phyloP scores from a whole-genome alignment of 1,140 invertebrate species.

The Pogonomyrmex californicus region DNA sequence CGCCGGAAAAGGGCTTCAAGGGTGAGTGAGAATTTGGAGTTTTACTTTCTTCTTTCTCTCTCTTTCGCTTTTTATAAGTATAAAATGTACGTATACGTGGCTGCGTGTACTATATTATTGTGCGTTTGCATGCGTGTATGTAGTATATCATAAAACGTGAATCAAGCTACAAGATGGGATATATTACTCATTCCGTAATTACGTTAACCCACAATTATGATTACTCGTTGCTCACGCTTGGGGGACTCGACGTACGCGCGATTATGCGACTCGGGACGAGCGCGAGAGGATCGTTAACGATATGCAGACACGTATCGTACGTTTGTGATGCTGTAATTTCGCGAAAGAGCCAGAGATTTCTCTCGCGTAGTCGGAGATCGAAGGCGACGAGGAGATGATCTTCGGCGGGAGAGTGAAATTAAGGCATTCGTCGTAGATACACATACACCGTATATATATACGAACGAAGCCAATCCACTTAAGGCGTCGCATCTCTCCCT shows the following conservation, averaged over 20 bases:
- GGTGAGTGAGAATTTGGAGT: conserved; percentile 74
- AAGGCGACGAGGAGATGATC: conserved; percentile 39
- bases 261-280: not conserved
- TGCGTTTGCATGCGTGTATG: not conserved
- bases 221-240: conserved; percentile 10
- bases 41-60: not conserved
- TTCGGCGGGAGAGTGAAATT: conserved; percentile 57
- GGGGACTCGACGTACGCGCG: not conserved
- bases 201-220: not conserved
- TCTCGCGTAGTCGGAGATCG: conserved; percentile 28
- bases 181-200: not conserved
- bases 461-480: conserved; percentile 86
- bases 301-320: conserved; percentile 15
- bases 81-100: not conserved
- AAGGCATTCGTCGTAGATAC: conserved; percentile 70
- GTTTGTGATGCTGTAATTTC: conserved; percentile 25
- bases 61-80: not conserved
- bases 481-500: conserved; percentile 69
- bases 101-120: too few species aligned
- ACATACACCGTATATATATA: conserved; percentile 65
- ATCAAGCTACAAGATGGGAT: not conserved
- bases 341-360: not conserved
- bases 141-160: not conserved
- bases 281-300: not conserved
- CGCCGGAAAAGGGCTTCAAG: conserved; percentile 85